phyloP scores from a whole-genome alignment of 2,113 vertebrate genomes.

The Epinephelus moara region DNA sequence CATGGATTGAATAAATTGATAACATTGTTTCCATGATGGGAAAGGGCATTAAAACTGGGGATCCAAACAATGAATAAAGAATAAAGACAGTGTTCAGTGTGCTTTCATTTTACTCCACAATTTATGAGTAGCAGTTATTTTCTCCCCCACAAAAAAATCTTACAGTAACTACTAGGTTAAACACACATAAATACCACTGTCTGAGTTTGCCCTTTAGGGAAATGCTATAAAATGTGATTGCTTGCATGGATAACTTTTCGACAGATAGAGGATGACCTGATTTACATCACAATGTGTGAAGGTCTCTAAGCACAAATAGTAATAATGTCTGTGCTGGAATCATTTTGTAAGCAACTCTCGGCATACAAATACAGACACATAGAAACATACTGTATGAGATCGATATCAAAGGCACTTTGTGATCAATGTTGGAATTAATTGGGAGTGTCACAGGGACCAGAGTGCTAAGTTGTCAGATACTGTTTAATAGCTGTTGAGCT shows the following conservation, averaged over 20 bases:
- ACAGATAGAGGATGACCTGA: slow-evolving; percentile 42
- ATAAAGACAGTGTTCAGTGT: neutral
- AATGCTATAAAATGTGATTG: slow-evolving; percentile 19
- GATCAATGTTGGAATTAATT: slow-evolving; percentile 67
- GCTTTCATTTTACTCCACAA: neutral
- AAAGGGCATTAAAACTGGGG: no score
- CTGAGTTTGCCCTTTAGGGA: slow-evolving; percentile 13
- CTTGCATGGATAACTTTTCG: slow-evolving; percentile 22
- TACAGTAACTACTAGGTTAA: neutral
- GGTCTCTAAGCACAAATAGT: slow-evolving; percentile 48
- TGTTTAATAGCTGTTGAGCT: slow-evolving; percentile 52
- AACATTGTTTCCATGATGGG: no score
- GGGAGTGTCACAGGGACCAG: slow-evolving; percentile 46
- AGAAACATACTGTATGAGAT: slow-evolving; percentile 48
- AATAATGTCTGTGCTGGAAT: slow-evolving; percentile 40
- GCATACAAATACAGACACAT: slow-evolving; percentile 42
- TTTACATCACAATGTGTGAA: slow-evolving; percentile 50
- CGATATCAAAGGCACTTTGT: slow-evolving; percentile 63
- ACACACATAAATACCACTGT: slow-evolving; percentile 9
- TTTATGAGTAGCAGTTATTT: neutral
- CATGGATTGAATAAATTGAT: no score
- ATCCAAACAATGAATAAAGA: no score
- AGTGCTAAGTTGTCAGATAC: slow-evolving; percentile 43
- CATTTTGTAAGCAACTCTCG: slow-evolving; percentile 34
- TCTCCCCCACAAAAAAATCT: neutral